These are phyloP conservation scores for Pseudeuparius sepicola DNA, from an alignment of 2,888 invertebrate genomes.

Conservation along the genomic window DNA sequence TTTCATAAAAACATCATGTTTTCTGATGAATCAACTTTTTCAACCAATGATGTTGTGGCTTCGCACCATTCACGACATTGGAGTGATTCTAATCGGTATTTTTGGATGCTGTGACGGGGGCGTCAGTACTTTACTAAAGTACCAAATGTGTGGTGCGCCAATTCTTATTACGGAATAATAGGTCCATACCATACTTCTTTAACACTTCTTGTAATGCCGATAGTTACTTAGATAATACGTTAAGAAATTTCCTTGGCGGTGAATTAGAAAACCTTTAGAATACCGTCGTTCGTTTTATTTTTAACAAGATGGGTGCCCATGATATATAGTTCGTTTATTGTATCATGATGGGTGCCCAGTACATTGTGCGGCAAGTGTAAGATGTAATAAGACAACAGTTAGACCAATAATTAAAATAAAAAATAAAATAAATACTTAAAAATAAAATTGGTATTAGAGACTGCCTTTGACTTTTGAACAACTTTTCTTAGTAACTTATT, in stretches of 20 bases:
- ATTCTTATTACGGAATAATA: conserved; percentile 1
- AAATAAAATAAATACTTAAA: too few species aligned
- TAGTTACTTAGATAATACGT: conserved; percentile 1
- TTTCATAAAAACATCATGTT: conserved; percentile 1
- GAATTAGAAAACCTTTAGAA: conserved; percentile 1
- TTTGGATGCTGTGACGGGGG: conserved; percentile 3
- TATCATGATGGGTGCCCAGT: too few species aligned
- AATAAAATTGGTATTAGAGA: too few species aligned
- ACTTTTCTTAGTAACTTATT: too few species aligned
- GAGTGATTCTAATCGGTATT: conserved; percentile 2
- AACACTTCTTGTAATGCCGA: conserved; percentile 1
- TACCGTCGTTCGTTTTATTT: neutral
- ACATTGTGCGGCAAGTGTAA: too few species aligned
- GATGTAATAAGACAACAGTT: too few species aligned
- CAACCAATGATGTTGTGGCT: too few species aligned
- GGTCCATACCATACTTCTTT: conserved; percentile 2
- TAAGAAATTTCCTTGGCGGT: neutral
- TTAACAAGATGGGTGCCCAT: too few species aligned
- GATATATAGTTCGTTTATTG: too few species aligned
- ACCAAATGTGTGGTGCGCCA: conserved; percentile 1
- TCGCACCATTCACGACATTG: too few species aligned
- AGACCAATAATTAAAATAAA: too few species aligned
- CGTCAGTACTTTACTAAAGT: conserved; percentile 3
- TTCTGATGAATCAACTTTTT: conserved; percentile 2
- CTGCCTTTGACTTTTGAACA: too few species aligned